Evolutionary conservation across 2,888 invertebrate species (phyloP), one percentile per base, ranked within the genome.

Genomic region (Dolichopus griseipennis): DNA sequence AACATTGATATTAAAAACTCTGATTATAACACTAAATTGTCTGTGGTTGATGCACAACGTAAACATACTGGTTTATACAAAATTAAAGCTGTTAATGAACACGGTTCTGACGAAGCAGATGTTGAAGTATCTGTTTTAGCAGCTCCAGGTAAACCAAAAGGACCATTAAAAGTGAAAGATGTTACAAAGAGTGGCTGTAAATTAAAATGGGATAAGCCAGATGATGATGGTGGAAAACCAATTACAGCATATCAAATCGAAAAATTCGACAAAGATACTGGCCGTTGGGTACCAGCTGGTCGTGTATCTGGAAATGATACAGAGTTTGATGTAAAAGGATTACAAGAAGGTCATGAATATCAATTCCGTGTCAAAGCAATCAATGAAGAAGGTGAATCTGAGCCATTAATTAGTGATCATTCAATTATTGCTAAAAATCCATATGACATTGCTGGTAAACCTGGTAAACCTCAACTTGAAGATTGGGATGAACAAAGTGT

Each of bases 381-480:
- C 71, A 97, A 97, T 76, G 96, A 97, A 72, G 97, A 96, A 79
- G 93, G 93, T 21, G 95, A 95, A 80, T 93, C 94, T 1, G 95
- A 98, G 76, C 97, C 98, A 9, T 81, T 97, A 72, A 93, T 94
- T 79, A 93, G 95, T n/a, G 93, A 95, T 67, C 87, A 88, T 75
- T 87, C 92, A 3, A 93, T 92, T 70, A 79, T 91, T 21, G 97
- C 98, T 33, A 99, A 98, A 84, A 98, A 99, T 86, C 98, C 98
- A 73, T 99, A 88, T 78, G 94, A 94, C 77, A 84, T 89, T 73
- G 90, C 95, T 70, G 90, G 91, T 68, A 92, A 94, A 77, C 97
- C 97, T 3, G 91, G 93, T 61, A 87, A 88, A 61, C 96, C 96
- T 0, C 88, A 89, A 70, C 85, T 96, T 72, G 89, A 89, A 65